Conservation (phyloP, 1,140 invertebrate genomes). For the Scaptomyza montana region DNA sequence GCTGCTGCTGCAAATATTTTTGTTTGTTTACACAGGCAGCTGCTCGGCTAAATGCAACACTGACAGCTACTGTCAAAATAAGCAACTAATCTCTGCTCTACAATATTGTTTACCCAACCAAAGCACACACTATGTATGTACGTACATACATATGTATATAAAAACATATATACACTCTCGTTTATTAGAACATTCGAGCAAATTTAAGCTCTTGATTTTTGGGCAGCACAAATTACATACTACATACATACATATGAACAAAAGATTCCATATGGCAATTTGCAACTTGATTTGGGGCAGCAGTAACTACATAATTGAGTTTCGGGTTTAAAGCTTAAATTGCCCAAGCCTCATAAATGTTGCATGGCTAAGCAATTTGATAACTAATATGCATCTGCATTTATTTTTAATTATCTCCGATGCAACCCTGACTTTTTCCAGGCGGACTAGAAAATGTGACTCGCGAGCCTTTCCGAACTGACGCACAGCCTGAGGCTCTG, state of each 20-base stretch:
- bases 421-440: too few relatives aligned
- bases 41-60: constrained; percentile 65
- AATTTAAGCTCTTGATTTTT: constrained; percentile 39
- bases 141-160: too few relatives aligned
- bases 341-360: constrained; percentile 7
- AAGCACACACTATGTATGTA: constrained; percentile 4
- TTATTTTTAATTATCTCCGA: too few relatives aligned
- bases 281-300: constrained; percentile 45
- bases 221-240: constrained; percentile 9
- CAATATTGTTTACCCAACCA: constrained; percentile 67
- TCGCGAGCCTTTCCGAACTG: too few relatives aligned
- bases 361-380: too few relatives aligned
- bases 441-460: too few relatives aligned
- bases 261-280: constrained; percentile 26
- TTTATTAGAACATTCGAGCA: not conserved
- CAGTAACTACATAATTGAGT: constrained; percentile 48
- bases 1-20: constrained; percentile 46
- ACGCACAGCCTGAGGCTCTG: too few relatives aligned
- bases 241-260: not conserved
- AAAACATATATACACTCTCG: constrained; percentile 5
- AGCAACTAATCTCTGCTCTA: constrained; percentile 66
- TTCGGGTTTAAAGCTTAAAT: constrained; percentile 14
- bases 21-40: constrained; percentile 58
- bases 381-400: too few relatives aligned
- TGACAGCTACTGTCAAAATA: constrained; percentile 79